phyloP scores from a whole-genome alignment of 1,140 invertebrate genomes.

The Drosophila biarmipes region DNA sequence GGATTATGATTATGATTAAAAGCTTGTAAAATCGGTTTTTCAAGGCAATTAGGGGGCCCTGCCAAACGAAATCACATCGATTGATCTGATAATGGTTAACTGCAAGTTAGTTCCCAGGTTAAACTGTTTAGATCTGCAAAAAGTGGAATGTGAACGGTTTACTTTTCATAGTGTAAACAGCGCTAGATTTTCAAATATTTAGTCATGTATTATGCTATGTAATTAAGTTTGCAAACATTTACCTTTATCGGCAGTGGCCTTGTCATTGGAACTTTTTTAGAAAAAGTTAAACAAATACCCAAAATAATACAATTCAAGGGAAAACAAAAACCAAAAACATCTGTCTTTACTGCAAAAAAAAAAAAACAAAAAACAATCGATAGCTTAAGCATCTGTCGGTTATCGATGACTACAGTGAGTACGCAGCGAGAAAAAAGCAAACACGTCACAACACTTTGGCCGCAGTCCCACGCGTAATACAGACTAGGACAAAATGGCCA shows the following conservation, averaged over 20 bases:
- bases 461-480: constrained; percentile 23
- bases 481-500: constrained; percentile 45
- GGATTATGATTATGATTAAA: too few species aligned
- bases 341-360: not conserved
- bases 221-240: not conserved
- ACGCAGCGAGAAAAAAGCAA: constrained; percentile 57
- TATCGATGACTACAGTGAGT: constrained; percentile 35
- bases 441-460: constrained; percentile 67
- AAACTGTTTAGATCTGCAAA: not conserved
- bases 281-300: not conserved
- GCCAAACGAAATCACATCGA: too few species aligned
- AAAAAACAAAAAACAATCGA: not conserved
- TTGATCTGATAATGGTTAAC: too few species aligned
- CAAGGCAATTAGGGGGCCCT: too few species aligned
- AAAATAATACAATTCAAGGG: not conserved
- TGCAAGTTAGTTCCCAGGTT: too few species aligned
- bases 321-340: not conserved
- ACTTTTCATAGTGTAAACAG: not conserved
- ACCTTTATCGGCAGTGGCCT: not conserved
- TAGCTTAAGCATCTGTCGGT: not conserved
- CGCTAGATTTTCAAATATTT: not conserved
- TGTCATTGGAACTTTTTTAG: too few species aligned
- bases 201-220: not conserved
- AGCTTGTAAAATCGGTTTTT: too few species aligned
- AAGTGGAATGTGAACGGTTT: not conserved